These are phyloP conservation scores for Bradysia coprophila DNA, from an alignment of 1,140 invertebrate genomes.

Conservation along the genomic window DNA sequence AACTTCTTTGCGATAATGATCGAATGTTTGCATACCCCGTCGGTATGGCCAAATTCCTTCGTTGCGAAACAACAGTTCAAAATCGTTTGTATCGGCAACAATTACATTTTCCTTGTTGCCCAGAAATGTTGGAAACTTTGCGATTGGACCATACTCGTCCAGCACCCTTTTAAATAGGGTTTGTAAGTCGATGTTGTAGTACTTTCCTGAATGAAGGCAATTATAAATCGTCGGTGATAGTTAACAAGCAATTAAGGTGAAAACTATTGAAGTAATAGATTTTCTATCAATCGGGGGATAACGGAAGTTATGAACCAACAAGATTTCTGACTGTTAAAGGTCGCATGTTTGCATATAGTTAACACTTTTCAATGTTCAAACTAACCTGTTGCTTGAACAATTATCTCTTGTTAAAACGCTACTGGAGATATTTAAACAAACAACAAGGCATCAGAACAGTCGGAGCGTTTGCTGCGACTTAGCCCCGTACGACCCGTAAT, in stretches of 20 bases:
- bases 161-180: neutral
- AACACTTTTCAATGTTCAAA: too few relatives aligned
- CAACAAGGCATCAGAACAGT: too few relatives aligned
- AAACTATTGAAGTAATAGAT: too few relatives aligned
- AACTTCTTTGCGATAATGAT: conserved; percentile 13
- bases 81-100: conserved; percentile 11
- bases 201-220: neutral
- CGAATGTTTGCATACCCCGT: conserved; percentile 11
- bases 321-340: neutral
- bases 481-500: too few relatives aligned
- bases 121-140: conserved; percentile 11
- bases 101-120: conserved; percentile 12
- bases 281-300: neutral
- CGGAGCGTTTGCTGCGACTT: too few relatives aligned
- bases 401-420: too few relatives aligned
- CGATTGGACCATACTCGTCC: neutral
- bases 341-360: neutral
- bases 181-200: neutral
- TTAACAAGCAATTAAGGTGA: neutral
- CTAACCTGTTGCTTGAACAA: too few relatives aligned
- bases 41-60: conserved; percentile 13
- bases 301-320: neutral
- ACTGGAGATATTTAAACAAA: too few relatives aligned
- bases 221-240: neutral
- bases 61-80: conserved; percentile 13